phyloP scores from a whole-genome alignment of 53 echinoderm and acorn worm genomes.

The Zoroaster sp. region DNA sequence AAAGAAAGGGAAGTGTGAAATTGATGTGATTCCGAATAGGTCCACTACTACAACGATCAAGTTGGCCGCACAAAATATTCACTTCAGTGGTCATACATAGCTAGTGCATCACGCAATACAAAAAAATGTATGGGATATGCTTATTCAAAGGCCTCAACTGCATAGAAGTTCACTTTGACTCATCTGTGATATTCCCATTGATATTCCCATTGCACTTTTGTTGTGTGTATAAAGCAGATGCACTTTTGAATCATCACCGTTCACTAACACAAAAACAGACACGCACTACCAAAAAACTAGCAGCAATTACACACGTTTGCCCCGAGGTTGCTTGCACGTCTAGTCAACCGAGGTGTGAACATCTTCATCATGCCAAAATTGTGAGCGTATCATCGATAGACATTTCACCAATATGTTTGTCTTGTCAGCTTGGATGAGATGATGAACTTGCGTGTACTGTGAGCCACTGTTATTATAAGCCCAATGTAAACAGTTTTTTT shows the following conservation, averaged over 20 bases:
- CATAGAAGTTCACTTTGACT: no score
- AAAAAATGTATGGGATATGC: no score
- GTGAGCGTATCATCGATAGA: background rate
- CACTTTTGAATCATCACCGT: background rate
- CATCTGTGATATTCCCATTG: no score
- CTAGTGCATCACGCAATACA: no score
- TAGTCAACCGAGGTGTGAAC: background rate
- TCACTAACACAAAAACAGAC: background rate
- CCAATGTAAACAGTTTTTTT: background rate
- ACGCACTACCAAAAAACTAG: background rate
- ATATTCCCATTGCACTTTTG: no score
- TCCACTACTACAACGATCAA: no score
- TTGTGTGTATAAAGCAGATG: background rate
- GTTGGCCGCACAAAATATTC: no score
- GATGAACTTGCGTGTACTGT: background rate
- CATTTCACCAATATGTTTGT: background rate
- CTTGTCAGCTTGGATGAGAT: background rate
- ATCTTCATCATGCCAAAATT: slow-evolving; percentile 1
- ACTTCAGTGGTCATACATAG: no score
- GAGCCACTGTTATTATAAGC: background rate
- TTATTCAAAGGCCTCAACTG: no score
- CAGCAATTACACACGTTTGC: background rate
- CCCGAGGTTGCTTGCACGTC: background rate
- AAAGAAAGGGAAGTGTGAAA: background rate
- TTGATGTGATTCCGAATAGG: background rate